Conservation (phyloP, 1,140 invertebrate genomes). For the Heliconius melpomene region DNA sequence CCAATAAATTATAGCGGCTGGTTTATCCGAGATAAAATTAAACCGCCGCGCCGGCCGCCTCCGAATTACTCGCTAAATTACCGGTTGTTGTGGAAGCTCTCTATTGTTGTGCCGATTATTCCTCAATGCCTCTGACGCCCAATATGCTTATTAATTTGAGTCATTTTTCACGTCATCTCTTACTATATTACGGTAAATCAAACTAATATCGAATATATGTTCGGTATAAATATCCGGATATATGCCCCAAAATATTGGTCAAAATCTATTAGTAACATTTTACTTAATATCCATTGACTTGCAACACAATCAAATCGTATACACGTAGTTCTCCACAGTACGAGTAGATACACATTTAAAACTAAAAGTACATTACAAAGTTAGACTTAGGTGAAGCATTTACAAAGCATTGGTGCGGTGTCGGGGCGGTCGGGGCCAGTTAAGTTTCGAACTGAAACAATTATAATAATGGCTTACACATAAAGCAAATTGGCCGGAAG, state of each 20-base stretch:
- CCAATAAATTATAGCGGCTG: slow-evolving; percentile 56
- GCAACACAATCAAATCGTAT: too few relatives aligned
- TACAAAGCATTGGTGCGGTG: slow-evolving; percentile 19
- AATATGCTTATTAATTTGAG: slow-evolving; percentile 60
- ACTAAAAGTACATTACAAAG: slow-evolving; percentile 14
- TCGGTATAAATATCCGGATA: too few relatives aligned
- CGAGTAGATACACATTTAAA: neutral
- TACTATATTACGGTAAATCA: slow-evolving; percentile 4
- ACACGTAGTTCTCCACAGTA: too few relatives aligned
- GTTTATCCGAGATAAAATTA: slow-evolving; percentile 68
- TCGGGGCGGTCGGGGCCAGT: slow-evolving; percentile 1
- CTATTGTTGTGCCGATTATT: slow-evolving; percentile 58
- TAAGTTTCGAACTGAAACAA: slow-evolving; percentile 63
- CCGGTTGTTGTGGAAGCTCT: slow-evolving; percentile 58
- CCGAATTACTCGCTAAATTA: slow-evolving; percentile 66
- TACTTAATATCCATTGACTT: too few relatives aligned
- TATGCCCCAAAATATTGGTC: too few relatives aligned
- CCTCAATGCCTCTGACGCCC: slow-evolving; percentile 48
- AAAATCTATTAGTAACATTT: too few relatives aligned
- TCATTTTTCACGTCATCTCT: slow-evolving; percentile 33
- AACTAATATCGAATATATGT: neutral
- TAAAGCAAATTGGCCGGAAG: slow-evolving; percentile 67
- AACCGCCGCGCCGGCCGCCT: slow-evolving; percentile 53
- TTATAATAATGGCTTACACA: slow-evolving; percentile 71
- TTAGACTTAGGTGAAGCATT: slow-evolving; percentile 22